These are phyloP conservation scores for Hydroisotoma schaefferi DNA, from an alignment of 2,888 invertebrate genomes.

Conservation along the genomic window DNA sequence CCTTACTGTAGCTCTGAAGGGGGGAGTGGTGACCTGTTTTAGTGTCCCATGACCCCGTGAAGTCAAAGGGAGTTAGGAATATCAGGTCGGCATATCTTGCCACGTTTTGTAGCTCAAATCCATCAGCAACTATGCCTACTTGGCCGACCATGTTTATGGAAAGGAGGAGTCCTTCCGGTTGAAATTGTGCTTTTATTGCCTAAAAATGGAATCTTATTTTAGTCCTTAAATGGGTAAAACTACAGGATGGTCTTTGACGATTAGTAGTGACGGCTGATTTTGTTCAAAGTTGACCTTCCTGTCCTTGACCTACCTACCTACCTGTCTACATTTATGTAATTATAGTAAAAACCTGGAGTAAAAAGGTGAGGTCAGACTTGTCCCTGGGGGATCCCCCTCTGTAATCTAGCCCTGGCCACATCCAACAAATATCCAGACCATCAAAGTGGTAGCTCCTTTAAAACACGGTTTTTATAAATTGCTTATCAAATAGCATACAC, in stretches of 20 bases:
- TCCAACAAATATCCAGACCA: slow-evolving; percentile 22
- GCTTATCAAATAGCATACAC: background rate
- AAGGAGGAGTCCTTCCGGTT: background rate
- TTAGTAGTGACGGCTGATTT: too few relatives aligned
- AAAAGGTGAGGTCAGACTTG: slow-evolving; percentile 13
- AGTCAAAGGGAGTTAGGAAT: background rate
- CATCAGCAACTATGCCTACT: background rate
- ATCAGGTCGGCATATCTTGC: background rate
- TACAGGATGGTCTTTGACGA: too few relatives aligned
- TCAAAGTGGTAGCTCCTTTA: slow-evolving; percentile 16
- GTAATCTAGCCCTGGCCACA: slow-evolving; percentile 10
- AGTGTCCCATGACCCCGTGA: background rate
- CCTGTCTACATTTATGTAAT: too few relatives aligned
- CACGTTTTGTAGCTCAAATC: background rate
- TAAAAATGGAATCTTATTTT: background rate
- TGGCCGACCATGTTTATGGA: background rate
- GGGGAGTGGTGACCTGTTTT: slow-evolving; percentile 18
- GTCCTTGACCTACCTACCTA: too few relatives aligned
- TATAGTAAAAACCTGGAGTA: slow-evolving; percentile 13
- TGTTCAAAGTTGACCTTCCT: too few relatives aligned
- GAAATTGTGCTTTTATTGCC: background rate
- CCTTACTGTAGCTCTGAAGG: background rate
- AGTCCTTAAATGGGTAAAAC: too few relatives aligned
- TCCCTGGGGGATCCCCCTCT: slow-evolving; percentile 12
- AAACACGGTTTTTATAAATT: background rate